A percentile compares a stretch with the other conserved stretches of the same genome.
These are phyloP conservation scores for Enteromius trimaculatus DNA, from an alignment of 2,797 vertebrate species.

Conservation along the genomic window DNA sequence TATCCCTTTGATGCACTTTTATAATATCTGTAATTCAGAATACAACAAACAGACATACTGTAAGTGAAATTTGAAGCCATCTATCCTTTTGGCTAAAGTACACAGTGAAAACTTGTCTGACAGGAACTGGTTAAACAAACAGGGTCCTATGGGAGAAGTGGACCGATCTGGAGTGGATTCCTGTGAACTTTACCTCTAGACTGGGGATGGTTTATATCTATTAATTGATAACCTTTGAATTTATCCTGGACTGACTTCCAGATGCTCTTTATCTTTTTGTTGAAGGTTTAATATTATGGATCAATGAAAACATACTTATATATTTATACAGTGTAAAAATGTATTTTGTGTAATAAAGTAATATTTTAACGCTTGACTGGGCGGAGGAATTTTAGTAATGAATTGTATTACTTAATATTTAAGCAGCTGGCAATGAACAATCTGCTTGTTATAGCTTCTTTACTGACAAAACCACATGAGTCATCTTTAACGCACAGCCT, in stretches of 20 bases:
- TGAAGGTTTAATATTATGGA: neutral
- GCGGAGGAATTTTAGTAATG: neutral
- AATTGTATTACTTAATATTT: neutral
- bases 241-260: neutral
- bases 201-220: neutral
- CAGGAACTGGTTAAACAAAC: slow-evolving; percentile 8
- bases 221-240: neutral
- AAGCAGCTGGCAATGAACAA: neutral
- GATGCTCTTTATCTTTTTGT: neutral
- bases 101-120: slow-evolving; percentile 6
- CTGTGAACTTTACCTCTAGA: neutral
- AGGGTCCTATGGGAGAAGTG: neutral
- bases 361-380: neutral
- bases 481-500: slow-evolving; percentile 15
- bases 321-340: neutral
- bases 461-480: neutral
- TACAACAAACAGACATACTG: neutral
- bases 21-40: neutral
- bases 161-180: slow-evolving; percentile 7
- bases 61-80: neutral
- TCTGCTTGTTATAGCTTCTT: neutral
- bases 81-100: neutral
- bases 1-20: neutral
- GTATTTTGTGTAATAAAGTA: neutral
- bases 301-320: neutral